phyloP scores from a whole-genome alignment of 2,113 vertebrate species.

The Blennius ocellaris region DNA sequence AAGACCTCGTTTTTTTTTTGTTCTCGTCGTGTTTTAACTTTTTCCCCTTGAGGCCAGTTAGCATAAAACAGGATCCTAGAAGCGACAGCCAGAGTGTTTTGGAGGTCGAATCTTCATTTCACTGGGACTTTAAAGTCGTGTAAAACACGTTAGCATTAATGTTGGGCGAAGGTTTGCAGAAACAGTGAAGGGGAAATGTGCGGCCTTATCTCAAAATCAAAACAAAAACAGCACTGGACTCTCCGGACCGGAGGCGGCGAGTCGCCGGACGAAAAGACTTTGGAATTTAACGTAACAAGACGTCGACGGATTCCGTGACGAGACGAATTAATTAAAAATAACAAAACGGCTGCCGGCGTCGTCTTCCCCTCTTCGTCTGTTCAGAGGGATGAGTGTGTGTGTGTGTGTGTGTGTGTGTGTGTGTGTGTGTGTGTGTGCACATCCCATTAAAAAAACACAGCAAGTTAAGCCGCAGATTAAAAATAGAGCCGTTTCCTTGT shows the following conservation, averaged over 20 bases:
- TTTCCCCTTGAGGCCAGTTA: too few relatives aligned
- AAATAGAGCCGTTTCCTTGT: conserved; percentile 29
- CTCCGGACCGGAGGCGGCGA: too few relatives aligned
- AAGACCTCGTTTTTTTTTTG: too few relatives aligned
- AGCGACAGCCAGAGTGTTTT: too few relatives aligned
- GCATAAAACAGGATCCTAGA: too few relatives aligned
- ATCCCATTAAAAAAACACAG: conserved; percentile 41
- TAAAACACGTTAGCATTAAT: not conserved
- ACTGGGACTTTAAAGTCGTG: too few relatives aligned
- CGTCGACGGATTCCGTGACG: too few relatives aligned
- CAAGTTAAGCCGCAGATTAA: conserved; percentile 49
- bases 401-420: conserved; percentile 30
- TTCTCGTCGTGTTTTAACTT: too few relatives aligned
- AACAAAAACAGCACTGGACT: too few relatives aligned
- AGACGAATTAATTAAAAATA: not conserved
- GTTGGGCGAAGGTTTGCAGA: conserved; percentile 12
- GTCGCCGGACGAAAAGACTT: too few relatives aligned
- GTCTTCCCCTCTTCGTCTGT: conserved; percentile 13
- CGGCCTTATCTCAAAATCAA: not conserved
- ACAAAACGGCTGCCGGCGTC: conserved; percentile 17
- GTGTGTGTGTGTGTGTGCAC: conserved; percentile 43
- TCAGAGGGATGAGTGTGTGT: not conserved
- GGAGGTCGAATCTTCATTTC: too few relatives aligned
- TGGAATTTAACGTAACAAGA: conserved; percentile 13
- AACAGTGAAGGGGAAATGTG: not conserved